Evolutionary conservation across 2,888 invertebrate species (phyloP).

Genomic region (Prionchulus punctatus): DNA sequence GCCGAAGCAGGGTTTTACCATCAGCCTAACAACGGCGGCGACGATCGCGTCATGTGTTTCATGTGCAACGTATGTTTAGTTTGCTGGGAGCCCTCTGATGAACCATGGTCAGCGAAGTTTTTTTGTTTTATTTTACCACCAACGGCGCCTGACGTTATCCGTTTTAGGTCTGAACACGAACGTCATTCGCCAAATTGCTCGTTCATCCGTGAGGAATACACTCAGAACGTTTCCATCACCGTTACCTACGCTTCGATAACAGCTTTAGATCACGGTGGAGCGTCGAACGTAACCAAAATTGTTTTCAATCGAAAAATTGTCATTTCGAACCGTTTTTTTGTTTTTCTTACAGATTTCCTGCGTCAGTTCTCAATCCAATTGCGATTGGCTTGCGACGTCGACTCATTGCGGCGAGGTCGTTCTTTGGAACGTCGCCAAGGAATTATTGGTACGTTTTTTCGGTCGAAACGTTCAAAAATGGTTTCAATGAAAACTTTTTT

Average conservation of each 20-base stretch:
- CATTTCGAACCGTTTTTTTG: no score
- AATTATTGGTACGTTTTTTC: conserved; percentile 45
- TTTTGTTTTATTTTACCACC: not conserved
- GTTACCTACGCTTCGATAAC: conserved; percentile 55
- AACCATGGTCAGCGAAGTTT: conserved; percentile 56
- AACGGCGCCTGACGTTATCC: not conserved
- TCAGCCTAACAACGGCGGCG: conserved; percentile 70
- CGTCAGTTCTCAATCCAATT: conserved; percentile 38
- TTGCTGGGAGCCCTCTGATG: conserved; percentile 90
- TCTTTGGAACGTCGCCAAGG: conserved; percentile 65
- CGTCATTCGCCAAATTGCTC: conserved; percentile 81
- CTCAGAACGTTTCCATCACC: conserved; percentile 79
- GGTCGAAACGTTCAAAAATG: no score
- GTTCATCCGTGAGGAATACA: conserved; percentile 81
- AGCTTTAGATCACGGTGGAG: not conserved
- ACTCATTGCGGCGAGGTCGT: conserved; percentile 46
- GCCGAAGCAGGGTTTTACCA: conserved; percentile 92
- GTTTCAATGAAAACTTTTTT: not conserved
- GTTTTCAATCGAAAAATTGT: no score
- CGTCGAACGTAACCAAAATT: not conserved
- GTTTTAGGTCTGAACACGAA: conserved; percentile 64
- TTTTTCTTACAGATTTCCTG: conserved; percentile 33
- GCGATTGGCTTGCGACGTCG: conserved; percentile 41
- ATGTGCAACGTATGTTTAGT: conserved; percentile 84
- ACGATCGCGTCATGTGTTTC: conserved; percentile 89